Base-by-base conservation (phyloP, 2,113 vertebrate species). In the Trochalopteron elliotii region DNA sequence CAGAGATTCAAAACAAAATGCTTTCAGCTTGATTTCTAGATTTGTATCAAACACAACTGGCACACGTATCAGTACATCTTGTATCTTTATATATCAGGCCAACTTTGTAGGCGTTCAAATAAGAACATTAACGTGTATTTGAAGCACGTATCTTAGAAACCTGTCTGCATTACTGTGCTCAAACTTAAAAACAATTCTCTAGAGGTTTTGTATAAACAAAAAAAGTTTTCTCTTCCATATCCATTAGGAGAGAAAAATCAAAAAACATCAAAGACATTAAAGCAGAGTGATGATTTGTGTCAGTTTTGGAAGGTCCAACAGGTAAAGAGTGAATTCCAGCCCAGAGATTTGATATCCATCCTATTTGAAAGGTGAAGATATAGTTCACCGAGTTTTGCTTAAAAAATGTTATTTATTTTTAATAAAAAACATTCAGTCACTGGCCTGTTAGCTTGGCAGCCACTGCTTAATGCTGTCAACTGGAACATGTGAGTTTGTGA, bases 401-500 rank as follows among this genome's bases (percentile, higher is more conserved):
- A 12, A 72, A 82, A 92, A 81, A 56, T 15, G 5, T 61, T 79
- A 49, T 67, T 91, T 90, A 50, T 84, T 89, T 95, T 92, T 93
- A 89, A 93, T 88, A 95, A 97, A 93, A 31, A 50, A 22, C 27
- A 64, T 93, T 96, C n/a, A 74, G n/a, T 94, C 42, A 70, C 50
- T 89, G 74, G 75, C 13, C 91, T 93, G 47, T 93, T 96, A 82
- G 80, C 61, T 97, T 97, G 95, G 97, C 97, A 97, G 83, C 50
- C 39, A 28, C 75, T 86, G 67, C 88, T 86, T 88, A 63, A 77
- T 83, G 90, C 94, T 94, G 95, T 97, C 95, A 95, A 74, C 83
- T 97, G 78, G 88, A 96, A 95, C 93, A 94, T 96, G 81, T 96
- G 86, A 97, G 61, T 95, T 96, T 96, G 94, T 77, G 88, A 97